Evolutionary conservation across 1,140 invertebrate genomes (phyloP).

Genomic region (Drosophila pallidifrons): DNA sequence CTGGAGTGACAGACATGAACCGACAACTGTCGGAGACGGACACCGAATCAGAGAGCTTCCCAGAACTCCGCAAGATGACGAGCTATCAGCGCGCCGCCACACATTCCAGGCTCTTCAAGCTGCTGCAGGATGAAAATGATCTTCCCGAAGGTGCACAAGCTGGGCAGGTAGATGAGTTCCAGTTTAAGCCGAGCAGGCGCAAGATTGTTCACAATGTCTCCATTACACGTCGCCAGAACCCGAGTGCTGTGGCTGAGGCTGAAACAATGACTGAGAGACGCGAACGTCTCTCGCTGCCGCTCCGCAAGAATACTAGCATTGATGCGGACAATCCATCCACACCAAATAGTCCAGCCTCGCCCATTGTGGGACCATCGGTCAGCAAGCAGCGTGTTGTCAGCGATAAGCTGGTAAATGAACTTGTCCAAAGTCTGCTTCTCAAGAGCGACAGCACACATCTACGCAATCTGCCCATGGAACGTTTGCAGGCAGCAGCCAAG

Average conservation of each 20-base stretch:
- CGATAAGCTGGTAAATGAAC: conserved; percentile 86
- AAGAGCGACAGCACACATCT: conserved; percentile 86
- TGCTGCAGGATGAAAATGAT: conserved; percentile 87
- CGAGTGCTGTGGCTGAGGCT: conserved; percentile 68
- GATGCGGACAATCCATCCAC: conserved; percentile 85
- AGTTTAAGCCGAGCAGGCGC: conserved; percentile 72
- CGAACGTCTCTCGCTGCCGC: conserved; percentile 83
- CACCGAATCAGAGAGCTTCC: conserved; percentile 87
- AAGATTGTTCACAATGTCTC: conserved; percentile 83
- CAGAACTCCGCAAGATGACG: conserved; percentile 86
- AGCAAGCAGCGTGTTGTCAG: conserved; percentile 80
- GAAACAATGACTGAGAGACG: conserved; percentile 74
- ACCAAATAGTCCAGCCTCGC: conserved; percentile 86
- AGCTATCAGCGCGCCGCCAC: conserved; percentile 90
- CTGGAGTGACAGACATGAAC: conserved; percentile 90
- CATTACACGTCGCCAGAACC: conserved; percentile 77
- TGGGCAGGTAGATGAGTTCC: conserved; percentile 70
- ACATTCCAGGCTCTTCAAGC: conserved; percentile 89
- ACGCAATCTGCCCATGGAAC: conserved; percentile 86
- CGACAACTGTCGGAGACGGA: conserved; percentile 89
- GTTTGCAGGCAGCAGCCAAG: conserved; percentile 86
- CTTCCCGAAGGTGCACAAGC: conserved; percentile 81
- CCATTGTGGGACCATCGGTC: conserved; percentile 73
- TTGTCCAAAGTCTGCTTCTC: conserved; percentile 86
- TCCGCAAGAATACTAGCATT: conserved; percentile 82